A percentile compares a stretch with the other conserved stretches of the same genome.
phyloP scores from a whole-genome alignment of 2,888 invertebrate species.

The Apamea crenata region DNA sequence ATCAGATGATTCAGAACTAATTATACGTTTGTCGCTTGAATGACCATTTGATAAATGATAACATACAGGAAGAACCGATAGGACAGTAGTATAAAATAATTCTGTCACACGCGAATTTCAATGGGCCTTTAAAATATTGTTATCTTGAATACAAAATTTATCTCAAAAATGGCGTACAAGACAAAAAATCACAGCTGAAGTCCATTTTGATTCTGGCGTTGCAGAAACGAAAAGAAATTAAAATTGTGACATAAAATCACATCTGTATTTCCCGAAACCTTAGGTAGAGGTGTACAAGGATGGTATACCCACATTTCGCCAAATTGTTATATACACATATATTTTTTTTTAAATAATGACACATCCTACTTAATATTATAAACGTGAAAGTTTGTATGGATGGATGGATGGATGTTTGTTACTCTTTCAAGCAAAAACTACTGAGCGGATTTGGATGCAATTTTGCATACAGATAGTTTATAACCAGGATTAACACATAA shows the following conservation, averaged over 20 bases:
- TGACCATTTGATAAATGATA: constrained; percentile 68
- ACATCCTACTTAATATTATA: no score
- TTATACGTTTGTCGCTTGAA: constrained; percentile 65
- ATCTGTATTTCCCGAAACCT: neutral
- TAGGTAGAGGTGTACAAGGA: neutral
- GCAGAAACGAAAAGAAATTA: neutral
- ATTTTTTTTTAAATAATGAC: no score
- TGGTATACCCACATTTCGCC: neutral
- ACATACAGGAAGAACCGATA: constrained; percentile 76
- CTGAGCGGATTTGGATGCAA: no score
- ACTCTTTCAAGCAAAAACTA: no score
- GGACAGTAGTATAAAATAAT: constrained; percentile 48
- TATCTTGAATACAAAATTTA: constrained; percentile 1
- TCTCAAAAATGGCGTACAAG: neutral
- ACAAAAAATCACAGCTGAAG: neutral
- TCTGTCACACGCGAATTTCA: constrained; percentile 64
- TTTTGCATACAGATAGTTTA: no score
- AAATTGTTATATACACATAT: neutral
- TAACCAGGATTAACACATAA: no score
- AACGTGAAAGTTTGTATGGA: no score
- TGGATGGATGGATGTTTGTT: no score
- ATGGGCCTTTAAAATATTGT: constrained; percentile 11
- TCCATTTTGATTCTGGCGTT: neutral
- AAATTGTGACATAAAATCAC: neutral
- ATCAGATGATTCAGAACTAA: constrained; percentile 63